Evolutionary conservation across 2,113 vertebrate genomes (phyloP), one percentile per base, ranked within the genome.

Genomic region (Caretta caretta): DNA sequence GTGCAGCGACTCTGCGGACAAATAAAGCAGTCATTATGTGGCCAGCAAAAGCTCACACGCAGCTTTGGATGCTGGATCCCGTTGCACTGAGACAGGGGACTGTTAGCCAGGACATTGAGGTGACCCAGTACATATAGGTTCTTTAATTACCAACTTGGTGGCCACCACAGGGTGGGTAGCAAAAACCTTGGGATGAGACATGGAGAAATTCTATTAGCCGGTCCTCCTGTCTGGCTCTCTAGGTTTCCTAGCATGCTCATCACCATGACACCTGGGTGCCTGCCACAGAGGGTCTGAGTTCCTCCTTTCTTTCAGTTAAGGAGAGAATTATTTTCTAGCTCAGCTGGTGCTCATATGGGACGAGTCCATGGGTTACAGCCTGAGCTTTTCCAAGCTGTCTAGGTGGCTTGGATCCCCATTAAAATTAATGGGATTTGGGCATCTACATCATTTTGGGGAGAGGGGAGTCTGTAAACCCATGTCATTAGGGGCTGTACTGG

Each of bases 1-100:
- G 14, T 2, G 80, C 56, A 29, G 0, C 0, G n/a, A 1, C 20
- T 24, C 20, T 0, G 0, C 3, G 38, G 54, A 27, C 0, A 13
- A 56, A 65, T 19, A 83, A 72, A 59, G 76, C 11, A 92, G 81
- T 38, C 42, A 80, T 81, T 86, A 57, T 7, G 85, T 22, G 83
- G 48, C 1, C 17, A 75, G 56, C 42, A 81, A 65, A 69, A 79
- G 17, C 65, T 93, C 56, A 82, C 25, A 31, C 75, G 1, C 1
- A 14, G 7, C 51, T 2, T 0, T 8, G 54, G 79, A 42, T 78
- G 27, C 2, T 54, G 81, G 35, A 14, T 50, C 16, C 17, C 50
- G 35, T 24, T 84, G 56, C 87, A 59, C 80, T 48, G 49, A 84
- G 79, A 62, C 72, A 17, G 50, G 50, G 54, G 83, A 9, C 10